A percentile compares a stretch with the other conserved stretches of the same genome.
Conservation (phyloP, 2,113 vertebrate species). For the Trichechus manatus region DNA sequence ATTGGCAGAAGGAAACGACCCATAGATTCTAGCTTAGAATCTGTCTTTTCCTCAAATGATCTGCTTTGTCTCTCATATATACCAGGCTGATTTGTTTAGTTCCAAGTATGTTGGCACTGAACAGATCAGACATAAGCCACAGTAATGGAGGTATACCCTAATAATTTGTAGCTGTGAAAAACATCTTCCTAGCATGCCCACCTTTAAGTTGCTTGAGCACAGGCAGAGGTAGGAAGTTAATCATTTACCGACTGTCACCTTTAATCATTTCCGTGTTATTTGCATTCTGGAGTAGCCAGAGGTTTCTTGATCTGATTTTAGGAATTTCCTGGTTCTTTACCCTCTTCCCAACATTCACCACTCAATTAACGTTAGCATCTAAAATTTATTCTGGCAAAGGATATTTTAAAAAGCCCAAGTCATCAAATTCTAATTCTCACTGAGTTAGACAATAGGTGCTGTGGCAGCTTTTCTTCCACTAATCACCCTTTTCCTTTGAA, state of each 20-base stretch:
- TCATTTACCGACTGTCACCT: background rate
- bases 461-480: slow-evolving; percentile 7
- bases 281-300: background rate
- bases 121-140: background rate
- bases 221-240: background rate
- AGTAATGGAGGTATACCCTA: background rate
- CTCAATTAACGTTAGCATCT: background rate
- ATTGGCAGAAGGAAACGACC: background rate
- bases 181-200: background rate
- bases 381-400: slow-evolving; percentile 58
- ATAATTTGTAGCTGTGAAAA: slow-evolving; percentile 9
- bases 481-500: slow-evolving; percentile 50
- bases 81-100: background rate
- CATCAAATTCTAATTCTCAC: slow-evolving; percentile 39
- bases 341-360: background rate
- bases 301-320: background rate
- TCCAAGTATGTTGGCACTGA: background rate
- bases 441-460: background rate
- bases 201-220: background rate
- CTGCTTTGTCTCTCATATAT: background rate
- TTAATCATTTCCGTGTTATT: slow-evolving; percentile 27
- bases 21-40: background rate
- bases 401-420: slow-evolving; percentile 42
- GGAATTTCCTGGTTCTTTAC: background rate
- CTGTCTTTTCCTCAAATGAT: slow-evolving; percentile 6